phyloP scores from a whole-genome alignment of 1,140 invertebrate species.

The Pentalonia nigronervosa region DNA sequence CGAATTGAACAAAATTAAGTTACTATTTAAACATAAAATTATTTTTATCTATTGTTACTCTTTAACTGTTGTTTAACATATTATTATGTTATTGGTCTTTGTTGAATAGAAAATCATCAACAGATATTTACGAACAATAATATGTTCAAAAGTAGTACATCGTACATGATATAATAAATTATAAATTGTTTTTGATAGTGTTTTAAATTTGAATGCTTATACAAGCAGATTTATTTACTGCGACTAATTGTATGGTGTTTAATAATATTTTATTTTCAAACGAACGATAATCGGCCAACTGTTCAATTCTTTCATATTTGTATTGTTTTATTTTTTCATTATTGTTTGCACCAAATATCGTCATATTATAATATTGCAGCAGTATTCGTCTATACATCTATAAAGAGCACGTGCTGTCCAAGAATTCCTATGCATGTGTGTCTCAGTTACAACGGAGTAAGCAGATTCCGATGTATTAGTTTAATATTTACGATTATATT shows the following conservation, averaged over 20 bases:
- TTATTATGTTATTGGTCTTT: background rate
- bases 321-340: background rate
- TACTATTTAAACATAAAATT: too few relatives aligned
- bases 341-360: background rate
- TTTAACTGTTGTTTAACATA: background rate
- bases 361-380: background rate
- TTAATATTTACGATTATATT: background rate
- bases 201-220: background rate
- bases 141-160: background rate
- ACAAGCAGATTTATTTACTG: conserved; percentile 8
- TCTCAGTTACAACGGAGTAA: background rate
- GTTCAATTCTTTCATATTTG: background rate
- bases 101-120: background rate
- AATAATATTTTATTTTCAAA: background rate
- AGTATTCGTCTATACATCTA: background rate
- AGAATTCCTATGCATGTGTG: background rate
- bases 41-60: background rate
- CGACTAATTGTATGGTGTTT: background rate
- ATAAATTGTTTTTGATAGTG: background rate
- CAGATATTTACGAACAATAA: background rate
- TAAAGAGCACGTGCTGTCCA: background rate
- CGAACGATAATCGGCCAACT: background rate
- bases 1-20: too few relatives aligned
- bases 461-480: background rate
- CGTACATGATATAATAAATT: background rate